Evolutionary conservation across 2,113 vertebrate genomes (phyloP).

Genomic region (Phrynocephalus versicolor): DNA sequence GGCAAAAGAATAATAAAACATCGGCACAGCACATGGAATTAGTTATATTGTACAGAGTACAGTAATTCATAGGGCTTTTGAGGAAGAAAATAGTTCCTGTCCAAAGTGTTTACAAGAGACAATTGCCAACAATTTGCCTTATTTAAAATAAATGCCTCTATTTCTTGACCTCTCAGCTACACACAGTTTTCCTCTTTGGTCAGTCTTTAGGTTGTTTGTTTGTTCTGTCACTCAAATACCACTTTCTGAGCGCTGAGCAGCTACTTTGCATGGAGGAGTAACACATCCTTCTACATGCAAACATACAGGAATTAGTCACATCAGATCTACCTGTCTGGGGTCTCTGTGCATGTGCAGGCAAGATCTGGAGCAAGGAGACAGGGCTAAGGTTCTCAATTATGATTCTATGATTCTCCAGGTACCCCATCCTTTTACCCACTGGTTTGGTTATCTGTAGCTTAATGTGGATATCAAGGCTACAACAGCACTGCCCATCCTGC

Average conservation of each 20-base stretch:
- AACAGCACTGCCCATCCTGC: too few relatives aligned
- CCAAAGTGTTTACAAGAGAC: not conserved
- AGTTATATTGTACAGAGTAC: not conserved
- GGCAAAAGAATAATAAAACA: constrained; percentile 30
- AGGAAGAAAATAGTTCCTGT: not conserved
- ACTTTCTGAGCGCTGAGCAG: not conserved
- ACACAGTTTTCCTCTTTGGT: not conserved
- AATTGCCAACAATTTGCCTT: not conserved
- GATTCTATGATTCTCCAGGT: too few relatives aligned
- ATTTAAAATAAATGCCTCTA: not conserved
- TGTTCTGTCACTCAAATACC: not conserved
- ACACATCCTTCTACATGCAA: too few relatives aligned
- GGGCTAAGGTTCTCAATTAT: too few relatives aligned
- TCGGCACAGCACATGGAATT: not conserved
- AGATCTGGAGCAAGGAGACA: too few relatives aligned
- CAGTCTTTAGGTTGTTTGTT: not conserved
- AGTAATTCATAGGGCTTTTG: not conserved
- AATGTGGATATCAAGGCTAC: too few relatives aligned
- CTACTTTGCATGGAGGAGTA: not conserved
- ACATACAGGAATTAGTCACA: too few relatives aligned
- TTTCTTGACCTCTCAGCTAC: not conserved
- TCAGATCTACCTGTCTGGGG: too few relatives aligned
- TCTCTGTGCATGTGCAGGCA: too few relatives aligned
- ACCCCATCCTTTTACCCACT: too few relatives aligned
- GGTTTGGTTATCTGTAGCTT: too few relatives aligned